Evolutionary conservation across 2,113 vertebrate species (phyloP).

Genomic region (Pelecanus crispus): DNA sequence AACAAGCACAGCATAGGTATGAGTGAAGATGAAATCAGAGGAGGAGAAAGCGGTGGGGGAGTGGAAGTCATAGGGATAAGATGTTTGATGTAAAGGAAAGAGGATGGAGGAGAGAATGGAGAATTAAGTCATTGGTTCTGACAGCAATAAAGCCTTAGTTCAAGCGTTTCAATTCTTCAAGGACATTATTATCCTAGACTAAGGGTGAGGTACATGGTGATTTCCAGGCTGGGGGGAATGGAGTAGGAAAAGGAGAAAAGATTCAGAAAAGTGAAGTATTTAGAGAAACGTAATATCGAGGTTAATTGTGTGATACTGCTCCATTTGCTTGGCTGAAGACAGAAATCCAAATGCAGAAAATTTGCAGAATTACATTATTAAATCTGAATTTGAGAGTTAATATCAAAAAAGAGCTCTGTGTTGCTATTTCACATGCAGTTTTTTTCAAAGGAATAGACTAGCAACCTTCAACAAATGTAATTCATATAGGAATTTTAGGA

Average conservation of each 20-base stretch:
- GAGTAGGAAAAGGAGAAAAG: background rate
- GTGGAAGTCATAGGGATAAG: background rate
- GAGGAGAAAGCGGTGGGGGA: background rate
- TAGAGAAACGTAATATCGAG: background rate
- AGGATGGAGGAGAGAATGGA: background rate
- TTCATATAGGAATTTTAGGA: background rate
- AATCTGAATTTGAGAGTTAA: background rate
- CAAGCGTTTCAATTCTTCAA: background rate
- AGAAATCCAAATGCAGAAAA: background rate
- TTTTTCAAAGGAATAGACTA: background rate
- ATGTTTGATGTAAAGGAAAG: background rate
- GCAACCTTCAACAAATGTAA: background rate
- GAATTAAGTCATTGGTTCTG: background rate
- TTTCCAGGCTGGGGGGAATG: background rate
- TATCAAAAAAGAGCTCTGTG: background rate
- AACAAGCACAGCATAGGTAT: background rate
- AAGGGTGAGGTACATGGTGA: background rate
- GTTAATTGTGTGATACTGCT: background rate
- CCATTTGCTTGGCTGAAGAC: background rate
- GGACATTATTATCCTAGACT: background rate
- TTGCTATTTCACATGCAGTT: background rate
- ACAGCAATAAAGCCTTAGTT: background rate
- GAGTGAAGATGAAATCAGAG: background rate
- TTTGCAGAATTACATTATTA: background rate
- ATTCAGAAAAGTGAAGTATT: background rate